A percentile compares a stretch with the other conserved stretches of the same genome.
These are phyloP conservation scores for Crepidodera aurea DNA, from an alignment of 2,888 invertebrate species.

Conservation along the genomic window DNA sequence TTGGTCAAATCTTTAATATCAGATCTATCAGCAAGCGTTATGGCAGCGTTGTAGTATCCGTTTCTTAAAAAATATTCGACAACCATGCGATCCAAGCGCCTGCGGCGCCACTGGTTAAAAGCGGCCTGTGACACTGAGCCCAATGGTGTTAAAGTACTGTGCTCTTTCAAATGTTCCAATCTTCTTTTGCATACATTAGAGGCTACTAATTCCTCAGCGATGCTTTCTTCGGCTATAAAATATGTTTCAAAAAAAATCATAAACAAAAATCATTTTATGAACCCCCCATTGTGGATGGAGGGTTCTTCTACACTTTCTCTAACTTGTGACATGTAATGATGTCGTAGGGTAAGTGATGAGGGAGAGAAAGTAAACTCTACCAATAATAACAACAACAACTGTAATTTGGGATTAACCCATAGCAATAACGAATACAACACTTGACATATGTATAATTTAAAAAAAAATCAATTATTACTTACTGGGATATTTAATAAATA, in stretches of 20 bases:
- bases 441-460: no score
- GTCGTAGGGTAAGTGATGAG: no score
- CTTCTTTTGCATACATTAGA: slow-evolving; percentile 91
- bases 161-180: slow-evolving; percentile 88
- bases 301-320: no score
- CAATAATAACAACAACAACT: no score
- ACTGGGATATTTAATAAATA: no score
- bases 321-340: no score
- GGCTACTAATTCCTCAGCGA: slow-evolving; percentile 89
- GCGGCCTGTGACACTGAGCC: slow-evolving; percentile 63
- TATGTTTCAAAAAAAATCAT: no score
- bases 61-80: slow-evolving; percentile 95
- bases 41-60: slow-evolving; percentile 95
- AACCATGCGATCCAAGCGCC: slow-evolving; percentile 92
- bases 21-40: slow-evolving; percentile 82
- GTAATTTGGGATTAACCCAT: no score
- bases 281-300: no score
- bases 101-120: slow-evolving; percentile 82
- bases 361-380: no score
- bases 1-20: slow-evolving; percentile 89
- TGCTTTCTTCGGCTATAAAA: slow-evolving; percentile 83
- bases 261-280: no score
- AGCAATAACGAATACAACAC: no score
- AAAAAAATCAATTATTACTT: background rate
- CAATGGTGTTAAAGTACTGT: slow-evolving; percentile 62